Base-by-base conservation (phyloP, 1,140 invertebrate genomes). In the Amphibalanus amphitrite region DNA sequence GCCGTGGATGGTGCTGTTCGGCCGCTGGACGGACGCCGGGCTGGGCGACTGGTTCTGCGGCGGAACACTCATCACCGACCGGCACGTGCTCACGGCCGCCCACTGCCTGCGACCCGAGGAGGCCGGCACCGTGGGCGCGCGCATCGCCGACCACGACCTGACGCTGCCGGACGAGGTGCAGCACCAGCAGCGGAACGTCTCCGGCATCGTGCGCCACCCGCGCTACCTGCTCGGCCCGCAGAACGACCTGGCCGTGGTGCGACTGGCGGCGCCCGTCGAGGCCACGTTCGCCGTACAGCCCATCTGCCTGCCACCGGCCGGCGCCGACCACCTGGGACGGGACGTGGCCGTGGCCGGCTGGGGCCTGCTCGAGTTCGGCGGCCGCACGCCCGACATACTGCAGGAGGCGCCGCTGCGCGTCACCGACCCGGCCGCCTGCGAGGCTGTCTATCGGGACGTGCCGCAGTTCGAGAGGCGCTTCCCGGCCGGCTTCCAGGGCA, bases 41-140 rank as follows among this genome's bases (percentile, higher is more conserved):
- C 13, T 20, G 13, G 72, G 69, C 23, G 17, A n/a, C 29, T 33
- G 38, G 28, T 91, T 91, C 4, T 95, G 92, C 78, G 92, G 93
- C 1, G 93, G 91, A 4, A 90, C 91, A 0, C 80, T 95, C 26
- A 82, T 95, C 68, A 92, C 90, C 71, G 89, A 93, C 75, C 82
- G 89, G 81, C 93, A 91, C 91, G 89, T 95, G 1, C 85, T 94
- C 3, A 93, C 90, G 0, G 90, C 90, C 0, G 90, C 90, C 29
- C 90, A 93, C 80, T 93, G 90, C 79, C 90, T 65, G 78, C 79
- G 33, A 75, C 88, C 86, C 69, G 91, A 90, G 38, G 85, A 90
- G 28, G 92, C 91, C 76, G 88, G 85, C 29, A 90, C 91, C 77
- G 83, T 95, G 59, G 87, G 90, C 76, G 90, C 95, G 0, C 84